Conservation (phyloP, 2,888 invertebrate genomes). For the Oscheius sp. region DNA sequence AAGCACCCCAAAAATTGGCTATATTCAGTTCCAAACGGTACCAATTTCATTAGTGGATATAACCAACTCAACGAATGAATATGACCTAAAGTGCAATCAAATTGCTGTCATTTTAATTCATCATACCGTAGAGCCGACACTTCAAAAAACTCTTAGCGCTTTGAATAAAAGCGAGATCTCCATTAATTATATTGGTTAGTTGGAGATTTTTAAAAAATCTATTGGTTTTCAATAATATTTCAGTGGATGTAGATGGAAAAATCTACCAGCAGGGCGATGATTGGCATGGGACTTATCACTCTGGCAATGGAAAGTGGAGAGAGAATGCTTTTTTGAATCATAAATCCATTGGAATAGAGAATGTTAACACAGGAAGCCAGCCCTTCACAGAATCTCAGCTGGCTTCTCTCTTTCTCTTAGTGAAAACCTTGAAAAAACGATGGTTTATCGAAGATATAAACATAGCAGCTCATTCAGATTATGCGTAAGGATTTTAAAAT, state of each 20-base stretch:
- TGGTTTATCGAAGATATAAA: background rate
- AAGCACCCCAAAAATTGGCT: no score
- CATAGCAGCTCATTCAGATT: constrained; percentile 14
- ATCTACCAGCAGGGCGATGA: constrained; percentile 16
- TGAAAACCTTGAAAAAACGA: constrained; percentile 5
- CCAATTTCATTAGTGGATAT: background rate
- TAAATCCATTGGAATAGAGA: constrained; percentile 24
- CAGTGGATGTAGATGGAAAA: constrained; percentile 12
- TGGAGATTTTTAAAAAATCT: background rate
- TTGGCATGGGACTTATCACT: constrained; percentile 1
- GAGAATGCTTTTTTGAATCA: background rate
- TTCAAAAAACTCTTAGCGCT: background rate
- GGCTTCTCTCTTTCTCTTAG: background rate
- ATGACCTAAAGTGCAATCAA: background rate
- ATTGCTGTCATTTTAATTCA: constrained; percentile 15
- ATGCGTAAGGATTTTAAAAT: background rate
- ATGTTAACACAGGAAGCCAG: constrained; percentile 14
- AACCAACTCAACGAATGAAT: background rate
- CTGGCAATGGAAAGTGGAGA: constrained; percentile 17
- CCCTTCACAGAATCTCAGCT: constrained; percentile 8
- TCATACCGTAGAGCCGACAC: background rate
- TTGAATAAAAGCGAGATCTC: background rate
- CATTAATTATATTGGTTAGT: constrained; percentile 23
- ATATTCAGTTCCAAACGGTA: background rate
- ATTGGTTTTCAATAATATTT: no score